Evolutionary conservation across 2,113 vertebrate species (phyloP).

Genomic region (Anarrhichthys ocellatus): DNA sequence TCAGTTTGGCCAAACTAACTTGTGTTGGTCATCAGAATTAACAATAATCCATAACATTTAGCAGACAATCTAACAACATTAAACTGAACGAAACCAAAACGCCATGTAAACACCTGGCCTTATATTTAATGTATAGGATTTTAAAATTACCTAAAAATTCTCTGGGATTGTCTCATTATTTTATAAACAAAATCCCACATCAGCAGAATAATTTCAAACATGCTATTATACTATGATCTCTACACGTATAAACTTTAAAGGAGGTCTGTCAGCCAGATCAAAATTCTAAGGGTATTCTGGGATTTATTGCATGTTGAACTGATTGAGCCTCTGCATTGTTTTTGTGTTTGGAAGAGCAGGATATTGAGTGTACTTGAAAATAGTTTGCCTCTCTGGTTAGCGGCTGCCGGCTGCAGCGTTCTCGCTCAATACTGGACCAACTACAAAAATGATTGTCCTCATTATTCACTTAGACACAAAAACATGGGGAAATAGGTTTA

Average conservation of each 20-base stretch:
- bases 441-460: neutral
- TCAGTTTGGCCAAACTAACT: neutral
- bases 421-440: neutral
- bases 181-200: neutral
- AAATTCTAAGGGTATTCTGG: neutral
- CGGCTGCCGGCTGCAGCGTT: neutral
- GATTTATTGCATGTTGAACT: no score
- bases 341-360: neutral
- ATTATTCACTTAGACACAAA: neutral
- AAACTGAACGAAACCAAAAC: neutral
- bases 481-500: neutral
- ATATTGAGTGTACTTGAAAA: neutral
- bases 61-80: neutral
- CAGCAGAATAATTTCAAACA: neutral
- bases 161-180: neutral
- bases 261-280: neutral
- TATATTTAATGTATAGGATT: neutral
- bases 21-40: neutral
- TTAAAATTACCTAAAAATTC: neutral
- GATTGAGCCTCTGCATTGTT: neutral
- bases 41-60: neutral
- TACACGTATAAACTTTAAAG: neutral
- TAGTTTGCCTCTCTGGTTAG: neutral
- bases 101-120: no score
- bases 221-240: neutral